Base-by-base conservation (phyloP, 2,113 vertebrate genomes). In the Scophthalmus maximus region DNA sequence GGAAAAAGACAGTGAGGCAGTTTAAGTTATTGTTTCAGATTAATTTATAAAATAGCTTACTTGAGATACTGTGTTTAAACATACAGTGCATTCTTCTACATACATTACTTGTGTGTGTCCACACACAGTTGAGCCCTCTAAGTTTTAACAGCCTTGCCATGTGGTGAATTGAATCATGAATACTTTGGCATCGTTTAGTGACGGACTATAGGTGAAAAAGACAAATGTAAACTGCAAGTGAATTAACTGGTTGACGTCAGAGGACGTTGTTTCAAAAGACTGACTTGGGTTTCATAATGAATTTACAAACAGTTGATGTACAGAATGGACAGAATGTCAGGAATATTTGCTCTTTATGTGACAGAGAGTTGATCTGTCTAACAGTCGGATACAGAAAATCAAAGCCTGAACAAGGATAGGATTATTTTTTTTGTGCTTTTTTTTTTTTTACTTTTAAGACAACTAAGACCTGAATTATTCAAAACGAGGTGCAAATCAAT, bases 111-210 rank as follows among this genome's bases (percentile, higher is more conserved):
- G 73, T 78, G 78, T 83, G 71, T 70, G n/a, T 73, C 63, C 61
- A 84, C 73, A 87, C 84, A 89, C 82, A 78, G 47, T 64, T 65
- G 62, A 86, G 86, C 89, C 89, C 87, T 88, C 85, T 62, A 78
- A 60, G 56, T 70, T 89, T 76, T 76, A 87, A 92, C 88, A 91
- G 85, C 86, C 85, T 84, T 67, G 71, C 73, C 77, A 76, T 76
- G 47, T 72, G 23, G 59, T 82, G 83, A 84, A 73, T 32, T 57
- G 57, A 83, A 76, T 79, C 73, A 87, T 86, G 80, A 82, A 86
- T 85, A 82, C 93, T 94, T 94, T 94, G 94, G 94, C 90, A 92
- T 94, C 91, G 88, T 91, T 91, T 78, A 84, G 82, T 88, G 86
- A 91, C 79, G 59, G 79, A 94, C 90, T 88, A 83, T 82, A 66